Evolutionary conservation across 2,113 vertebrate genomes (phyloP), one percentile per base, ranked within the genome.

Genomic region (Acanthisitta chloris): DNA sequence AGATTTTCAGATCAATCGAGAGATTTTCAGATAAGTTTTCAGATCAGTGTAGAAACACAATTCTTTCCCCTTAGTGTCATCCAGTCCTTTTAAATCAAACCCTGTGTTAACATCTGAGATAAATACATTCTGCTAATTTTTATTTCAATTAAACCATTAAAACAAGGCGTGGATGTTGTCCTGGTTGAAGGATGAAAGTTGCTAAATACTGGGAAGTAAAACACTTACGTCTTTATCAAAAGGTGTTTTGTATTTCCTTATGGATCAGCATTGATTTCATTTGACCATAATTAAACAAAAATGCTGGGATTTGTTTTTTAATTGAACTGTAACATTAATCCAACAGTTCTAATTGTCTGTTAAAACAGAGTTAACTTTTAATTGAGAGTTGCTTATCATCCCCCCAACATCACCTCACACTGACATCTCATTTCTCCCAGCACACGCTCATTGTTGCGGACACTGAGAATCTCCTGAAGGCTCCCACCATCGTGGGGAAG

Each of bases 381-480:
- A 9, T 14, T 25, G 33, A 40, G 54, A 19, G 33, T 25, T 25
- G 33, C 6, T 86, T 43, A 40, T 36, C 4, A 3, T 59, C 26
- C 40, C 5, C 31, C 16, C 0, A 3, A 4, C 29, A 3, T 17
- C 43, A 14, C 18, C 14, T 21, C 26, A 55, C 3, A 0, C 1
- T 0, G 1, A 0, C 34, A 33, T 70, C 29, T 93, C 52, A 62
- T 9, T 64, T 42, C 43, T 83, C 40, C 72, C 84, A 99, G 99
- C 99, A 99, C 86, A 99, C 99, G 0, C 96, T 99, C 81, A 98
- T 99, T 2, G 99, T 99, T 4, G 99, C 99, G 0, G 99, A 99
- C 58, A 95, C 98, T 1, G 99, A 99, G 93, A 99, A 99, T 85
- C 98, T 99, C n/a, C 98, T 99, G 85, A 99, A 99, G 97, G 99